Percentiles rank a stretch among this genome's conserved stretches.
Evolutionary conservation across 1,140 invertebrate genomes (phyloP).

Genomic region (Aphaenogaster ashmeadi): DNA sequence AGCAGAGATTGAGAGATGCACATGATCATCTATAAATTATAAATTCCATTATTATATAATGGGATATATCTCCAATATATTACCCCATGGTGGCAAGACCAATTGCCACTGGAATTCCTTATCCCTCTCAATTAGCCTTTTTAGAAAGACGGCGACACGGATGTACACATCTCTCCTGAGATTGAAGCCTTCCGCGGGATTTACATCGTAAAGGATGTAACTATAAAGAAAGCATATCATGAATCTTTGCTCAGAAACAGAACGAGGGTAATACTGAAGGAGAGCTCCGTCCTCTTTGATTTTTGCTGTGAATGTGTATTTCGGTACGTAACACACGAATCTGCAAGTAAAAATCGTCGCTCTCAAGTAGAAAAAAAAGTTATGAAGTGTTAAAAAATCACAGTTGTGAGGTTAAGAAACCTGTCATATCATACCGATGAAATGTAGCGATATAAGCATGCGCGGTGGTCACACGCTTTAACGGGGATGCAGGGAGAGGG

Average conservation of each 20-base stretch:
- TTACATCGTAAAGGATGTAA: slow-evolving; percentile 97
- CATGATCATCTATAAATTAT: background rate
- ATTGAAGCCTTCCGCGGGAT: slow-evolving; percentile 98
- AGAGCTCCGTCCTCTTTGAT: no score
- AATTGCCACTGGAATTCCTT: slow-evolving; percentile 88
- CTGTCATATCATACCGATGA: no score
- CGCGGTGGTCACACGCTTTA: no score
- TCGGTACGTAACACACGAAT: no score
- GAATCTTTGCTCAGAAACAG: background rate
- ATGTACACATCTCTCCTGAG: slow-evolving; percentile 98
- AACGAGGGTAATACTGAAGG: no score
- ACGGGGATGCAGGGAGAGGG: no score
- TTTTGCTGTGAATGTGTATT: no score
- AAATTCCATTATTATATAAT: background rate
- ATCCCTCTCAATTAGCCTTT: slow-evolving; percentile 88
- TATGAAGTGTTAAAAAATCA: no score
- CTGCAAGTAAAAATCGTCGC: no score
- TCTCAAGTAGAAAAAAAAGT: no score
- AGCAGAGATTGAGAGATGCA: slow-evolving; percentile 48
- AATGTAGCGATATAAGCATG: no score
- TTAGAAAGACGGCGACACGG: slow-evolving; percentile 94
- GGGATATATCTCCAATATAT: slow-evolving; percentile 71
- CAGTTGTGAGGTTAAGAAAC: no score
- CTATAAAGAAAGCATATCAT: slow-evolving; percentile 81
- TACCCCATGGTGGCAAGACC: slow-evolving; percentile 96